Conservation (phyloP, 2,888 invertebrate species). For the Romanomermis culicivorax region DNA sequence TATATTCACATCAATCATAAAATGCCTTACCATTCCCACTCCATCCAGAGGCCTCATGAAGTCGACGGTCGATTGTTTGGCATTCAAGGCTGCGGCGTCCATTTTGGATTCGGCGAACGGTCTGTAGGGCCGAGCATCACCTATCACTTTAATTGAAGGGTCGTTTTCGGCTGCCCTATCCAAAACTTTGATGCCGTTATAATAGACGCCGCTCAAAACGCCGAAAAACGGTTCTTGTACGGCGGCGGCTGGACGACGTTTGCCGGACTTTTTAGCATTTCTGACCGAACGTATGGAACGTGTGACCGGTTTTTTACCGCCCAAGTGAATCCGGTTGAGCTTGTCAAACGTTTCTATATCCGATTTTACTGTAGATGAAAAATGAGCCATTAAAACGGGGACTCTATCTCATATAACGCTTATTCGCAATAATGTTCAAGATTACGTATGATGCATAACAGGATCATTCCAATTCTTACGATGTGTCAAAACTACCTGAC, state of each 20-base stretch:
- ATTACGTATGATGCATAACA: no score
- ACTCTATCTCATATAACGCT: no score
- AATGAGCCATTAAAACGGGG: no score
- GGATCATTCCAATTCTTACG: no score
- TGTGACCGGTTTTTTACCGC: constrained; percentile 50
- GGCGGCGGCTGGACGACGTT: no score
- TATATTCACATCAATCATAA: no score
- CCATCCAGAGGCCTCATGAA: background rate
- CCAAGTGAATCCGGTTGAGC: constrained; percentile 66
- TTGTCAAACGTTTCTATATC: constrained; percentile 71
- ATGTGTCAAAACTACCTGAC: no score
- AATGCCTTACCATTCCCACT: background rate
- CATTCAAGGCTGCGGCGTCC: background rate
- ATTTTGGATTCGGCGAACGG: no score
- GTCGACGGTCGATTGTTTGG: background rate
- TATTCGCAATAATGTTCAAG: no score
- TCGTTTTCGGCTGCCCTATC: constrained; percentile 60
- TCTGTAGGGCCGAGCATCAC: no score
- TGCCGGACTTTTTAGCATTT: constrained; percentile 35
- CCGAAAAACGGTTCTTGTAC: constrained; percentile 63
- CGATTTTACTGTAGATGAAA: constrained; percentile 39
- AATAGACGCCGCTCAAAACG: constrained; percentile 64
- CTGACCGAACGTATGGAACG: background rate
- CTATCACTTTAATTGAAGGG: constrained; percentile 50
- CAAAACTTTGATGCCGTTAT: constrained; percentile 59